These are phyloP conservation scores for Agapostemon virescens DNA, from an alignment of 2,888 invertebrate species.

Conservation along the genomic window DNA sequence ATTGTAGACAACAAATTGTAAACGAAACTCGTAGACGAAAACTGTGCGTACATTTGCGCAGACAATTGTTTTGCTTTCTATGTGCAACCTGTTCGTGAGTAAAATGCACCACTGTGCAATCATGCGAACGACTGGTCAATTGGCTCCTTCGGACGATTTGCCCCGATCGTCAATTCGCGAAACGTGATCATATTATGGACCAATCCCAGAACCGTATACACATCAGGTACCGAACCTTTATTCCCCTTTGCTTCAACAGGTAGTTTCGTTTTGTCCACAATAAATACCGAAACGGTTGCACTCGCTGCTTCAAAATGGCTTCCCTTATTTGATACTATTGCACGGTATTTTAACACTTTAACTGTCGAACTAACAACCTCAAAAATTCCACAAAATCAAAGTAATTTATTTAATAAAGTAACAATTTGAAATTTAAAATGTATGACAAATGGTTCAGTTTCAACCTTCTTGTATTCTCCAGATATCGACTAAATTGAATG, in stretches of 20 bases:
- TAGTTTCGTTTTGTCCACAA: conserved; percentile 42
- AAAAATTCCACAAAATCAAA: too few species aligned
- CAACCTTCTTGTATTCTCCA: too few species aligned
- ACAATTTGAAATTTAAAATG: too few species aligned
- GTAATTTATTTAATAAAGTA: too few species aligned
- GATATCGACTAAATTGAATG: too few species aligned
- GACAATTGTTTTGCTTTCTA: background rate
- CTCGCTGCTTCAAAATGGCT: conserved; percentile 1
- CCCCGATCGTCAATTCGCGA: conserved; percentile 31
- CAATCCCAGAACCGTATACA: conserved; percentile 40
- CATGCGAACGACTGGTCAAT: conserved; percentile 45
- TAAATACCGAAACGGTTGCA: conserved; percentile 24
- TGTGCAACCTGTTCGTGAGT: background rate
- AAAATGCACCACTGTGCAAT: conserved; percentile 45
- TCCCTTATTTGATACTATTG: background rate
- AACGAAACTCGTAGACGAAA: background rate
- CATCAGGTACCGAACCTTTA: conserved; percentile 23
- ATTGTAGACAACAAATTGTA: too few species aligned
- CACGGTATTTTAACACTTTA: too few species aligned
- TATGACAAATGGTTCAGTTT: too few species aligned
- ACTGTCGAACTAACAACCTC: too few species aligned
- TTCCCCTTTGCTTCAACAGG: conserved; percentile 26
- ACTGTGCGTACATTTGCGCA: background rate
- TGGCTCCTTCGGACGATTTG: conserved; percentile 34
- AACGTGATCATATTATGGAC: conserved; percentile 60